These are phyloP conservation scores for Acanthochromis polyacanthus DNA, from an alignment of 2,113 vertebrate genomes.

Conservation along the genomic window DNA sequence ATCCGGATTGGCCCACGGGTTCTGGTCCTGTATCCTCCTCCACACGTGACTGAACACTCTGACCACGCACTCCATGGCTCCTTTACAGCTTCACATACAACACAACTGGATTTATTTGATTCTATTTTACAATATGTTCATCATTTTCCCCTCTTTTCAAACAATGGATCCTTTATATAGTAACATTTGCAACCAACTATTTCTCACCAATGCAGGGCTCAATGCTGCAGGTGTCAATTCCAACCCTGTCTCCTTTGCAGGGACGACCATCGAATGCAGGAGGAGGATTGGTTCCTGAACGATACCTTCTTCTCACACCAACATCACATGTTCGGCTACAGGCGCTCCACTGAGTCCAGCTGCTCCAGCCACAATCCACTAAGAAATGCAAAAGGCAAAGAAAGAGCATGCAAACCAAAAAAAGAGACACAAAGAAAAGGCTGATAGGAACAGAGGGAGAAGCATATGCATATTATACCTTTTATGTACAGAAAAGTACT, in stretches of 20 bases:
- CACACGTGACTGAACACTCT: slow-evolving; percentile 88
- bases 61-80: slow-evolving; percentile 89
- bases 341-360: slow-evolving; percentile 88
- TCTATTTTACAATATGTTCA: neutral
- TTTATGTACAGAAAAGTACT: slow-evolving; percentile 1
- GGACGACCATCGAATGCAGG: slow-evolving; percentile 81
- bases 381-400: slow-evolving; percentile 2
- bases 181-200: neutral
- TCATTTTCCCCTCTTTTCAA: neutral
- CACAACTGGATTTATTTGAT: neutral
- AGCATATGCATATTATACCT: neutral
- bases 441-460: neutral
- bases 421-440: neutral
- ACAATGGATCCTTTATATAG: neutral
- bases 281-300: slow-evolving; percentile 82
- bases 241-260: slow-evolving; percentile 85
- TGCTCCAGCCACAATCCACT: slow-evolving; percentile 92
- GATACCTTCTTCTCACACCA: slow-evolving; percentile 86
- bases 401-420: neutral
- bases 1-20: slow-evolving; percentile 76
- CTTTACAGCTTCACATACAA: slow-evolving; percentile 59
- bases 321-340: slow-evolving; percentile 91
- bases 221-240: slow-evolving; percentile 89
- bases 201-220: slow-evolving; percentile 85
- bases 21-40: slow-evolving; percentile 88